phyloP scores from a whole-genome alignment of 2,797 vertebrate species.

The Cetoscarus ocellatus region DNA sequence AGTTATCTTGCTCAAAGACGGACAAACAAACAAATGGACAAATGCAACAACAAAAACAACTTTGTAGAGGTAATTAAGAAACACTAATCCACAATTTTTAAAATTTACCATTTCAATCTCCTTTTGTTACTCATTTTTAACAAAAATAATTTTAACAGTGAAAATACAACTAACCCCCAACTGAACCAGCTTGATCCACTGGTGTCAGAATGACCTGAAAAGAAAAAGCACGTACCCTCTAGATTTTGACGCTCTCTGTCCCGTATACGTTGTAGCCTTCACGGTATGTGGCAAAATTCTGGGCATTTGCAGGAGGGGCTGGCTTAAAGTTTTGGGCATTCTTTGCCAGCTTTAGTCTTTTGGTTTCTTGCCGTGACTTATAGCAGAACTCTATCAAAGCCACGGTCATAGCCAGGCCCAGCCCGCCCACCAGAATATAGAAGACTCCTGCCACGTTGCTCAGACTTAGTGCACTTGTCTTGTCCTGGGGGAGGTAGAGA shows the following conservation, averaged over 20 bases:
- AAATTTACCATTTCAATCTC: too few species aligned
- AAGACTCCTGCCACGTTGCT: conserved; percentile 99
- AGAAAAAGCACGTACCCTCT: conserved; percentile 85
- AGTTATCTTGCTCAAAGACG: too few species aligned
- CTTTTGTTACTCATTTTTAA: too few species aligned
- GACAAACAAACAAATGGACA: too few species aligned
- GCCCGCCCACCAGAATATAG: conserved; percentile 99
- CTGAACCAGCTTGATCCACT: too few species aligned
- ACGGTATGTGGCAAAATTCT: conserved; percentile 98
- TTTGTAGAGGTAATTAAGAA: too few species aligned
- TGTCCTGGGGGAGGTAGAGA: conserved; percentile 93
- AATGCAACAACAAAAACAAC: too few species aligned
- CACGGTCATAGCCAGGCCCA: conserved; percentile 99
- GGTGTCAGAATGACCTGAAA: not conserved
- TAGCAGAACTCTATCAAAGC: conserved; percentile 99
- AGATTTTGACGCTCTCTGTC: conserved; percentile 99
- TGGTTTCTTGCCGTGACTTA: conserved; percentile 98
- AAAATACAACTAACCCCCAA: too few species aligned
- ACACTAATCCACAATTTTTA: too few species aligned
- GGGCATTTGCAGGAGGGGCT: conserved; percentile 91
- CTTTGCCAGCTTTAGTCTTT: conserved; percentile 96
- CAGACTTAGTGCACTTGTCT: conserved; percentile 98
- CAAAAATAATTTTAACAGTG: too few species aligned
- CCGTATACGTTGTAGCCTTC: conserved; percentile 99
- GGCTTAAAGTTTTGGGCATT: conserved; percentile 98